Conservation (phyloP, 2,888 invertebrate species). For the Deilephila porcellus region DNA sequence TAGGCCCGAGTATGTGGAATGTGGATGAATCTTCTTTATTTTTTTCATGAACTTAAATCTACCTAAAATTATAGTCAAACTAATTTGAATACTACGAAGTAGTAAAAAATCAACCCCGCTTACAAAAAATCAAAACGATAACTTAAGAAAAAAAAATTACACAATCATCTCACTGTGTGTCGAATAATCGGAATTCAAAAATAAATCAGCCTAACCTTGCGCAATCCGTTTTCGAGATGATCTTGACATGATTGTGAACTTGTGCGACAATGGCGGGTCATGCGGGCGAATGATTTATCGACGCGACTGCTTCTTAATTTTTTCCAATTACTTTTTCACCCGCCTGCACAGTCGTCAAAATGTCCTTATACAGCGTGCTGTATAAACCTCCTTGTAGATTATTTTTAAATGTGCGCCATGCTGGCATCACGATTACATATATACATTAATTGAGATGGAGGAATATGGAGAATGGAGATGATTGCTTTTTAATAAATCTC, state of each 20-base stretch:
- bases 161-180: background rate
- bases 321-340: background rate
- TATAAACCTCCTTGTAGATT: background rate
- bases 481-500: background rate
- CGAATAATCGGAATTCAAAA: constrained; percentile 27
- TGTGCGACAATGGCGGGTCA: constrained; percentile 69
- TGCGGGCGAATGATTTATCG: constrained; percentile 69
- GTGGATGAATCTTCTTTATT: too few species aligned
- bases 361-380: background rate
- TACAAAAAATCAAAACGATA: background rate
- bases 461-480: background rate
- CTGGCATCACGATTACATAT: background rate
- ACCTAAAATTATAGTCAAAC: too few species aligned
- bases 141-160: background rate
- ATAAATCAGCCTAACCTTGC: constrained; percentile 61
- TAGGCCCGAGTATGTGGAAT: too few species aligned
- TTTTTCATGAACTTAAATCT: too few species aligned
- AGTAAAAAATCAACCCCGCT: too few species aligned
- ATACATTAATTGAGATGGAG: background rate
- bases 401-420: background rate
- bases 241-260: constrained; percentile 77
- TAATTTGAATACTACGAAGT: too few species aligned
- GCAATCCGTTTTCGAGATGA: constrained; percentile 53
- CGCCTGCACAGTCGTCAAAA: background rate
- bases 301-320: constrained; percentile 34